Conservation (phyloP, 2,888 invertebrate species). For the Torymus texanus region DNA sequence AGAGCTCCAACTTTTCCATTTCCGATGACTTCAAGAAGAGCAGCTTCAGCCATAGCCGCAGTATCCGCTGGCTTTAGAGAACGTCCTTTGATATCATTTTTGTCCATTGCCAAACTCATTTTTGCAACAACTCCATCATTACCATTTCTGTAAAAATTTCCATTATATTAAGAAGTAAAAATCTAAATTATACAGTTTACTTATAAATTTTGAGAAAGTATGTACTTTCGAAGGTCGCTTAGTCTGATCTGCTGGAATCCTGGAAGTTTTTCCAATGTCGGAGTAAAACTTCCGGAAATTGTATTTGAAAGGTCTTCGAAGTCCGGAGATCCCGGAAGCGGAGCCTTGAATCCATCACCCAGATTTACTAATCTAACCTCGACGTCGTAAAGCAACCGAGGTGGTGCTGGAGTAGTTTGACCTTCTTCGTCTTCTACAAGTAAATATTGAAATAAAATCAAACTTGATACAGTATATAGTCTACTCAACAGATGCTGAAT, state of each 20-base stretch:
- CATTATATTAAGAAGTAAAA: conserved; percentile 10
- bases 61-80: conserved; percentile 70
- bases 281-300: conserved; percentile 81
- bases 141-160: conserved; percentile 33
- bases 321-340: conserved; percentile 83
- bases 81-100: conserved; percentile 73
- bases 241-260: conserved; percentile 85
- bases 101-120: conserved; percentile 85
- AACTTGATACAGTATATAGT: not conserved
- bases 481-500: not conserved
- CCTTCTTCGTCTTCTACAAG: conserved; percentile 77
- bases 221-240: conserved; percentile 81
- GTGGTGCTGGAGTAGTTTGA: conserved; percentile 80
- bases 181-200: not conserved
- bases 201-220: conserved; percentile 55
- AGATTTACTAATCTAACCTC: conserved; percentile 85
- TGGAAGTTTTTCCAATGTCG: conserved; percentile 79
- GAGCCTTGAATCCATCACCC: conserved; percentile 86
- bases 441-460: conserved; percentile 3
- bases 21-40: conserved; percentile 83
- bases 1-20: conserved; percentile 86
- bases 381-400: conserved; percentile 82
- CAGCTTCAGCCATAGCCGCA: conserved; percentile 76
- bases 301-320: conserved; percentile 83
- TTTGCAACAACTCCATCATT: conserved; percentile 85